phyloP scores from a whole-genome alignment of 2,888 invertebrate genomes.

The Pycnomerus fuliginosus region DNA sequence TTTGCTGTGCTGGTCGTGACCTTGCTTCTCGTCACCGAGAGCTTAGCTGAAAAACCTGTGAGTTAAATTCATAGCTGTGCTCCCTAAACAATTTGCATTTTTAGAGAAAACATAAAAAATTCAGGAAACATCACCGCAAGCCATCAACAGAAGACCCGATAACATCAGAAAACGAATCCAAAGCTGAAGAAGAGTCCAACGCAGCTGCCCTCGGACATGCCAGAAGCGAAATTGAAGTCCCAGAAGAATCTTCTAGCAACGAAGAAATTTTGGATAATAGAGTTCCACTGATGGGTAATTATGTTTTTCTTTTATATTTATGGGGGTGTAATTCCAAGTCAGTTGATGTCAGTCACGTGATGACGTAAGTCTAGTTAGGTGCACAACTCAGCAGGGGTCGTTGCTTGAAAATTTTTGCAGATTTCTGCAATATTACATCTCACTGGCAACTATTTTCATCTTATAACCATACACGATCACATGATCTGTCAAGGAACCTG shows the following conservation, averaged over 20 bases:
- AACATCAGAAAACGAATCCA: conserved; percentile 2
- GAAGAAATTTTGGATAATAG: conserved; percentile 41
- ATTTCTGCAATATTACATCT: too few relatives aligned
- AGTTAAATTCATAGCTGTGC: conserved; percentile 25
- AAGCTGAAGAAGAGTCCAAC: conserved; percentile 31
- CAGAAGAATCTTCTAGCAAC: conserved; percentile 26
- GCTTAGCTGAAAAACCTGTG: conserved; percentile 41
- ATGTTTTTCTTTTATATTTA: conserved; percentile 7
- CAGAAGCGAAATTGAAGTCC: conserved; percentile 26
- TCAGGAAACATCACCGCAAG: conserved; percentile 14
- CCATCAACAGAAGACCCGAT: conserved; percentile 6
- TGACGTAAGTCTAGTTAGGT: too few relatives aligned
- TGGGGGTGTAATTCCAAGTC: too few relatives aligned
- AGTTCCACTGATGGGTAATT: conserved; percentile 40
- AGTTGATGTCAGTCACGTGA: too few relatives aligned
- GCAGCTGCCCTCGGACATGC: conserved; percentile 31
- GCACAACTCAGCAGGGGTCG: too few relatives aligned
- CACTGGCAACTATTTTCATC: too few relatives aligned
- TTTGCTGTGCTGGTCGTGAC: conserved; percentile 33
- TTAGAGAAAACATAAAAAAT: conserved; percentile 46
- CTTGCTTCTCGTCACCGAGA: conserved; percentile 35
- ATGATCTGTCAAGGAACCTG: too few relatives aligned
- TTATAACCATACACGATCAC: not conserved
- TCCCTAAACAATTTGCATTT: conserved; percentile 17
- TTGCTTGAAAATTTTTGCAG: too few relatives aligned